A percentile compares a stretch with the other conserved stretches of the same genome.
Conservation (phyloP, 2,113 vertebrate species). For the Scolopax mira region DNA sequence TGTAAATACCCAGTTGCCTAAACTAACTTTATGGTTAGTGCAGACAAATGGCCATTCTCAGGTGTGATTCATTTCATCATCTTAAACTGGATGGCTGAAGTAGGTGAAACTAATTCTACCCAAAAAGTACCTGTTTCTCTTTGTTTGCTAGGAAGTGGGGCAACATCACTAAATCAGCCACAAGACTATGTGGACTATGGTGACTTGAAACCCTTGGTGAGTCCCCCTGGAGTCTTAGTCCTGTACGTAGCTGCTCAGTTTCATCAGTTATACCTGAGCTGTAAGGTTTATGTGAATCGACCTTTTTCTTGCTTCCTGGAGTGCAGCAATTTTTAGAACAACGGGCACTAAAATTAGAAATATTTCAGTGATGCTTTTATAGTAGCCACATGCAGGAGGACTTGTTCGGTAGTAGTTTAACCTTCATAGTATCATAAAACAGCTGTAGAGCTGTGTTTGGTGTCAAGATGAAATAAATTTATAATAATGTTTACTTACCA, state of each 20-base stretch:
- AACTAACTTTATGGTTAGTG: neutral
- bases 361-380: constrained; percentile 60
- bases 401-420: constrained; percentile 22
- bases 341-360: constrained; percentile 43
- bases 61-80: neutral
- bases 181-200: accelerated
- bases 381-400: constrained; percentile 4
- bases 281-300: constrained; percentile 13
- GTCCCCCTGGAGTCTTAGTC: neutral
- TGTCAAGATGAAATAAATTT: constrained; percentile 56
- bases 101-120: neutral
- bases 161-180: neutral
- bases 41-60: neutral
- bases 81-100: neutral
- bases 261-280: neutral
- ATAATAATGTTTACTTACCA: constrained; percentile 24
- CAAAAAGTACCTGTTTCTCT: neutral
- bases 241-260: neutral
- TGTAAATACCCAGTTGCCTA: neutral
- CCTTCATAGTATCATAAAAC: constrained; percentile 46
- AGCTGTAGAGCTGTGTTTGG: constrained; percentile 17
- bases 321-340: constrained; percentile 45
- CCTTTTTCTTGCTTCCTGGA: constrained; percentile 44
- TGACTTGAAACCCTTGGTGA: neutral
- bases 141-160: neutral